Evolutionary conservation across 2,888 invertebrate genomes (phyloP).

Genomic region (Hyposoter dolosus): DNA sequence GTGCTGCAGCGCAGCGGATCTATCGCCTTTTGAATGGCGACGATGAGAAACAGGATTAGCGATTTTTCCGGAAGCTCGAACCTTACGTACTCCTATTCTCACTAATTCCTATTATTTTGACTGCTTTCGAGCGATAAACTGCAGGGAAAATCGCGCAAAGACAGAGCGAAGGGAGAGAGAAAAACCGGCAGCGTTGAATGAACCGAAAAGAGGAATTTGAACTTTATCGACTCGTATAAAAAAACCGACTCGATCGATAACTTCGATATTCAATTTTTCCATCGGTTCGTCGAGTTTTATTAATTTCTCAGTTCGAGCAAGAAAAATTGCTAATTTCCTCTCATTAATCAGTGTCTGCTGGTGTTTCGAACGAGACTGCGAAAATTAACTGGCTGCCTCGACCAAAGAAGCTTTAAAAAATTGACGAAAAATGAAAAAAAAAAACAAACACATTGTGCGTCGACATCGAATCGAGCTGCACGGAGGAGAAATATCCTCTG

Average conservation of each 20-base stretch:
- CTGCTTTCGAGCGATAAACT: conserved; percentile 16
- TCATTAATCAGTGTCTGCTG: background rate
- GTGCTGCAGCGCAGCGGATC: background rate
- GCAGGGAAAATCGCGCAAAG: conserved; percentile 40
- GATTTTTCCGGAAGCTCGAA: background rate
- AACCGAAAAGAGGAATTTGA: background rate
- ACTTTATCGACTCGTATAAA: background rate
- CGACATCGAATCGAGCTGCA: background rate
- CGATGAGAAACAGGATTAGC: background rate
- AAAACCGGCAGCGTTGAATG: background rate
- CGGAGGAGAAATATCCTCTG: background rate
- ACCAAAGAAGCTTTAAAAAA: conserved; percentile 31
- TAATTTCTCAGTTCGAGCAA: conserved; percentile 10
- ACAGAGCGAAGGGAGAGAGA: background rate
- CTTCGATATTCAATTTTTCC: conserved; percentile 22
- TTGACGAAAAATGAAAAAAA: background rate
- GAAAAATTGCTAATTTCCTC: background rate
- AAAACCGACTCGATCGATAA: background rate
- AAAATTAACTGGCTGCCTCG: conserved; percentile 32
- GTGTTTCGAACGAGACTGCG: conserved; percentile 28
- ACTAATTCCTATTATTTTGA: conserved; percentile 54
- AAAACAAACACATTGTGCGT: background rate
- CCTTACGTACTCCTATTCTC: background rate
- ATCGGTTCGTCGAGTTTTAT: background rate
- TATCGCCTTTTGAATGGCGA: background rate